Percentiles rank a stretch among this genome's conserved stretches.
phyloP scores from a whole-genome alignment of 2,888 invertebrate genomes.

The Andrena bicolor region DNA sequence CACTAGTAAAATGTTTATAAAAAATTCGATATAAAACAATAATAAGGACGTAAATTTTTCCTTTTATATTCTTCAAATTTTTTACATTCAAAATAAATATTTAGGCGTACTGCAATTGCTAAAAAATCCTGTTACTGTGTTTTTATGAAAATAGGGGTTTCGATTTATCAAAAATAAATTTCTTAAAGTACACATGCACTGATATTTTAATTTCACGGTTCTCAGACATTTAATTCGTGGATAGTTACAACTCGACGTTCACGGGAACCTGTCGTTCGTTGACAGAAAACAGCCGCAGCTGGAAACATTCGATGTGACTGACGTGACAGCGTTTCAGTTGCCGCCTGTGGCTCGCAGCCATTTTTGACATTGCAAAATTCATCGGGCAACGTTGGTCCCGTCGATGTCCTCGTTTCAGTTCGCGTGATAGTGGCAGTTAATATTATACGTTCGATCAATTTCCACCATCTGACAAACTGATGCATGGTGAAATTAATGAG shows the following conservation, averaged over 20 bases:
- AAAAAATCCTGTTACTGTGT: not conserved
- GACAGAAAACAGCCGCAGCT: not conserved
- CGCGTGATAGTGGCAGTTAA: not conserved
- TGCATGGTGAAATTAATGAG: slow-evolving; percentile 30
- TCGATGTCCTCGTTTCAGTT: not conserved
- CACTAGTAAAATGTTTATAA: too few species aligned
- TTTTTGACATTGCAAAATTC: slow-evolving; percentile 17
- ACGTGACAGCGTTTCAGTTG: slow-evolving; percentile 3
- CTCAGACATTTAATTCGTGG: slow-evolving; percentile 8
- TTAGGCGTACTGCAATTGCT: not conserved
- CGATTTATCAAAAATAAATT: not conserved
- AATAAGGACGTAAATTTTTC: not conserved
- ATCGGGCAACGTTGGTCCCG: too few species aligned
- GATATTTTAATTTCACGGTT: not conserved
- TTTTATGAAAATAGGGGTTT: not conserved
- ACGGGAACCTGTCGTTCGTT: not conserved
- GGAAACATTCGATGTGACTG: not conserved
- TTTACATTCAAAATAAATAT: too few species aligned
- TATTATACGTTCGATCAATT: slow-evolving; percentile 22
- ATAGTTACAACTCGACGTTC: not conserved
- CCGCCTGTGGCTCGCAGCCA: not conserved
- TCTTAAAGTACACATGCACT: not conserved
- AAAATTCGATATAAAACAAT: not conserved
- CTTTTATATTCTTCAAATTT: too few species aligned
- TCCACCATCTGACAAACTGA: not conserved